Evolutionary conservation across 2,888 invertebrate species (phyloP).

Genomic region (Apodemia duryi): DNA sequence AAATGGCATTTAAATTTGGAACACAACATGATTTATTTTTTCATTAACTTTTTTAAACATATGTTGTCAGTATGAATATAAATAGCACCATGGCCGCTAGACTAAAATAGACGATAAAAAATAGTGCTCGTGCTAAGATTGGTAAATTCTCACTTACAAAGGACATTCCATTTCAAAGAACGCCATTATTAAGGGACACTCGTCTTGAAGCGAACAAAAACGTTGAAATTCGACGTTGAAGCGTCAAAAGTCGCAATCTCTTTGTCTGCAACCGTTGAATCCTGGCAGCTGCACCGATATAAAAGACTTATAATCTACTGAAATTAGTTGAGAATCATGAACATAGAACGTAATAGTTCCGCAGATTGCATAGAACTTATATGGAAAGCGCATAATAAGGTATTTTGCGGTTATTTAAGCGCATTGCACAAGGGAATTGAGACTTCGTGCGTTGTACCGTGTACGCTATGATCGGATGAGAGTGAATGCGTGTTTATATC

Average conservation of each 20-base stretch:
- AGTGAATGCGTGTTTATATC: conserved; percentile 52
- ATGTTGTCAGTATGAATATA: conserved; percentile 23
- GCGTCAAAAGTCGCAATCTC: conserved; percentile 71
- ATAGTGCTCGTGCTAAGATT: conserved; percentile 21
- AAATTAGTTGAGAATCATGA: conserved; percentile 70
- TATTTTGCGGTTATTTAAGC: conserved; percentile 77
- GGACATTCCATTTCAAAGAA: conserved; percentile 61
- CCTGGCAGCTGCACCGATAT: conserved; percentile 65
- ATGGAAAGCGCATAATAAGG: conserved; percentile 77
- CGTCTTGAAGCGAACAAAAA: conserved; percentile 58
- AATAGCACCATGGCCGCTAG: conserved; percentile 28
- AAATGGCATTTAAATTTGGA: conserved; percentile 61
- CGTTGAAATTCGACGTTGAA: conserved; percentile 53
- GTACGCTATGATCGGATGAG: conserved; percentile 54
- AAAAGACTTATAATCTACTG: conserved; percentile 61
- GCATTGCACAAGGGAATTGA: conserved; percentile 71
- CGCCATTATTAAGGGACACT: conserved; percentile 52
- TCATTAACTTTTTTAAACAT: conserved; percentile 33
- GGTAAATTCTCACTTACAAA: conserved; percentile 32
- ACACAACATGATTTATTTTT: conserved; percentile 67
- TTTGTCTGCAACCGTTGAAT: conserved; percentile 61
- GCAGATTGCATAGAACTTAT: conserved; percentile 71
- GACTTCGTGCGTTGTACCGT: conserved; percentile 62
- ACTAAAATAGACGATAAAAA: conserved; percentile 20
- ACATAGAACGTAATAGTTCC: conserved; percentile 61